Percentiles rank a stretch among this genome's conserved stretches.
Evolutionary conservation across 2,888 invertebrate species (phyloP).

Genomic region (Epicampocera succincta): DNA sequence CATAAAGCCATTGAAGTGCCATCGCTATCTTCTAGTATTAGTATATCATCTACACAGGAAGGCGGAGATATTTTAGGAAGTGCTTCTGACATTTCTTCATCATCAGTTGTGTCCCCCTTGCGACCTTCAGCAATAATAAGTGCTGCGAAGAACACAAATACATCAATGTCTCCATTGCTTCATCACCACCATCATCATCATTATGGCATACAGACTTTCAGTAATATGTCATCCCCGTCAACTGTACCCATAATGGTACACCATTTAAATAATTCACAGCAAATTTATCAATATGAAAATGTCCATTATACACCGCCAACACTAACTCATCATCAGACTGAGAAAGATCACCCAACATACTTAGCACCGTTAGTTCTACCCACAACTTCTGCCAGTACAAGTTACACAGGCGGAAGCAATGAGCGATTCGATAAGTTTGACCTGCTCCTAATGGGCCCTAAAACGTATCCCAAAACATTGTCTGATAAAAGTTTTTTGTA

Average conservation of each 20-base stretch:
- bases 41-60: constrained; percentile 61
- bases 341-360: constrained; percentile 69
- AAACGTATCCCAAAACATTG: constrained; percentile 19
- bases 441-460: constrained; percentile 3
- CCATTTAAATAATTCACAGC: constrained; percentile 72
- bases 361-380: constrained; percentile 74
- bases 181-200: constrained; percentile 72
- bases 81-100: constrained; percentile 50
- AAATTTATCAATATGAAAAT: constrained; percentile 70
- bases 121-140: constrained; percentile 71
- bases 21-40: constrained; percentile 64
- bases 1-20: constrained; percentile 71
- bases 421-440: constrained; percentile 53
- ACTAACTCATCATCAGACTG: constrained; percentile 67
- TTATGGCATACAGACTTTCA: constrained; percentile 69
- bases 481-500: constrained; percentile 20
- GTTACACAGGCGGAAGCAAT: constrained; percentile 65
- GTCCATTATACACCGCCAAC: constrained; percentile 68
- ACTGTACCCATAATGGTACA: constrained; percentile 76
- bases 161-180: constrained; percentile 71
- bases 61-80: constrained; percentile 70
- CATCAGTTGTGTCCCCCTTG: constrained; percentile 67
- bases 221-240: constrained; percentile 73
- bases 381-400: constrained; percentile 65
- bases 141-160: constrained; percentile 59